Conservation (phyloP, 2,888 invertebrate genomes). For the Aromia moschata region DNA sequence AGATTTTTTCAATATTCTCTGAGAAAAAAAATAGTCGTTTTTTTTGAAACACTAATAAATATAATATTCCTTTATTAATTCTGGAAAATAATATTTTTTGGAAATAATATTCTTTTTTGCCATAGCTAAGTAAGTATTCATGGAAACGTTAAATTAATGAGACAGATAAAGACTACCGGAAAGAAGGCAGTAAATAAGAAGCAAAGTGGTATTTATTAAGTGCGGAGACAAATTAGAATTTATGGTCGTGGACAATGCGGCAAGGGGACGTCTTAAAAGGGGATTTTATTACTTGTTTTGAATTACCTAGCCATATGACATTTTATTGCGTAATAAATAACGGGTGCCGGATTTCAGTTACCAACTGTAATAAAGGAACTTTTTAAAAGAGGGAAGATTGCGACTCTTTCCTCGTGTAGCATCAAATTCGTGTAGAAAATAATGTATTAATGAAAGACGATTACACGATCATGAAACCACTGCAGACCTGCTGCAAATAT, state of each 20-base stretch:
- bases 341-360: background rate
- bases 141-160: constrained; percentile 2
- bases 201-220: constrained; percentile 21
- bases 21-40: too few species aligned
- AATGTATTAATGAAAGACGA: too few species aligned
- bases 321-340: constrained; percentile 1
- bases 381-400: background rate
- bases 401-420: too few species aligned
- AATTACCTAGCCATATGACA: constrained; percentile 5
- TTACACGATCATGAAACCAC: too few species aligned
- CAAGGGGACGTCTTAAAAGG: constrained; percentile 1
- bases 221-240: constrained; percentile 17
- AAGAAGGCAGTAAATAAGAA: constrained; percentile 11
- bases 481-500: too few species aligned
- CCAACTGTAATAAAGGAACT: background rate
- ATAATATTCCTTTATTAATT: too few species aligned
- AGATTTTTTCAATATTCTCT: too few species aligned
- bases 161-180: background rate
- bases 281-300: constrained; percentile 10
- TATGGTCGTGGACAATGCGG: constrained; percentile 18
- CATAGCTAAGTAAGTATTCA: too few species aligned
- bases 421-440: too few species aligned
- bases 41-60: too few species aligned
- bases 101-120: too few species aligned
- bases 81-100: too few species aligned